Evolutionary conservation across 1,140 invertebrate genomes (phyloP), one percentile per base, ranked within the genome.

Genomic region (Sinella curviseta): DNA sequence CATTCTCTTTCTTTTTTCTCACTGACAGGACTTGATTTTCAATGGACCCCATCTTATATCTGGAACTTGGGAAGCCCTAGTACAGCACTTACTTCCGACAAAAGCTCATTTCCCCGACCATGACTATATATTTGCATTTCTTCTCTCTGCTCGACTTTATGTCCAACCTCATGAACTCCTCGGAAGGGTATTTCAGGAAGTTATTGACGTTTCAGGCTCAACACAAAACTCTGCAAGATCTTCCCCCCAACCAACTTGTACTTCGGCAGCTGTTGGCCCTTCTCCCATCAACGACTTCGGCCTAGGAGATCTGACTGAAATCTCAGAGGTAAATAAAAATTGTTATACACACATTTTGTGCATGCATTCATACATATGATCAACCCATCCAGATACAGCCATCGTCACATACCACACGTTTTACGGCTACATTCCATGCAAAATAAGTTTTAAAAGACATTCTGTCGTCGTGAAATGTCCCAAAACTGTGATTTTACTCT

Each of bases 121-220:
- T 82, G 92, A 92, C 30, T 97, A 95, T 89, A 90, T 95, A 65
- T 98, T 97, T 87, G 94, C 96, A 79, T 97, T 97, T 88, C 90
- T 98, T 76, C 89, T 98, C 34, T 96, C 94, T 86, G 95, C 95
- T 20, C 89, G 96, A 26, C 90, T 97, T 33, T 98, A 95, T 88
- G 92, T 97, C 84, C 94, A 95, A 84, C 96, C 96, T 0, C 93
- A 97, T 87, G 94, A 97, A 85, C 89, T 98, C 55, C 89, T 98
- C 28, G 91, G 92, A 30, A 30, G 65, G 31, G 31, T 70, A 31
- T 70, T 70, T 33, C 65, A 70, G 31, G 28, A 70, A 70, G 65
- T 70, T 70, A 70, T 70, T 33, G 65, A 70, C 65, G 31, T 70
- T 30, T 70, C 65, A 26, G 24, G 57, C 57, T 60, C 57, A 60